Evolutionary conservation across 1,140 invertebrate genomes (phyloP).

Genomic region (Cotesia vestalis): DNA sequence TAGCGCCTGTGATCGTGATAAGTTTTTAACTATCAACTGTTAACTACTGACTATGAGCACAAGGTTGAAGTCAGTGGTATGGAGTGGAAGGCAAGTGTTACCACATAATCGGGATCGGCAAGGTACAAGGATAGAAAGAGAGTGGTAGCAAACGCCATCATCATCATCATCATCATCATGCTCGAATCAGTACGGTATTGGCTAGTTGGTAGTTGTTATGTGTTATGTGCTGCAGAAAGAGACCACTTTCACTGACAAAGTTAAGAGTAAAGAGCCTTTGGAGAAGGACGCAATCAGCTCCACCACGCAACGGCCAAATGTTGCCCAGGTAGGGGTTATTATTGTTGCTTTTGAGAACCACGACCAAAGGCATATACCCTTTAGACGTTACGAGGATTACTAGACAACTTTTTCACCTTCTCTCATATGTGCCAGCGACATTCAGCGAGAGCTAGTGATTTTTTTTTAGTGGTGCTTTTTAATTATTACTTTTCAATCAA

Average conservation of each 20-base stretch:
- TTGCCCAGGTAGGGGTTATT: conserved; percentile 14
- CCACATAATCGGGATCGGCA: conserved; percentile 23
- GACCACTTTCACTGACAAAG: conserved; percentile 65
- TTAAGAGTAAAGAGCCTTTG: conserved; percentile 43
- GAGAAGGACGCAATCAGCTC: conserved; percentile 52
- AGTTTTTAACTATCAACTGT: no score
- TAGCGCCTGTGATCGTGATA: no score
- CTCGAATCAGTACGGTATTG: conserved; percentile 35
- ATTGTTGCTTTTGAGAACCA: conserved; percentile 9
- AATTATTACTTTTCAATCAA: not conserved
- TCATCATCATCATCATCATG: conserved; percentile 45
- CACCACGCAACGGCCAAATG: not conserved
- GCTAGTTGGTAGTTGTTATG: no score
- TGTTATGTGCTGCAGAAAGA: conserved; percentile 53
- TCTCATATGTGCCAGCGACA: conserved; percentile 2
- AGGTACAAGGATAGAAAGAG: conserved; percentile 35
- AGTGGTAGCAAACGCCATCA: conserved; percentile 45
- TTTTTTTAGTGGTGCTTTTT: not conserved
- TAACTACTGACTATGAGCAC: conserved; percentile 45
- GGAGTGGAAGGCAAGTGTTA: conserved; percentile 22
- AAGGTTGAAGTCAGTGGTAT: not conserved
- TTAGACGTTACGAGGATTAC: conserved; percentile 2
- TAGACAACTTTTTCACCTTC: conserved; percentile 3
- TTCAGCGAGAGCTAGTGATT: not conserved
- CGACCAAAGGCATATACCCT: not conserved